Base-by-base conservation (phyloP, 1,140 invertebrate species). In the Aphelenchoides avenae region DNA sequence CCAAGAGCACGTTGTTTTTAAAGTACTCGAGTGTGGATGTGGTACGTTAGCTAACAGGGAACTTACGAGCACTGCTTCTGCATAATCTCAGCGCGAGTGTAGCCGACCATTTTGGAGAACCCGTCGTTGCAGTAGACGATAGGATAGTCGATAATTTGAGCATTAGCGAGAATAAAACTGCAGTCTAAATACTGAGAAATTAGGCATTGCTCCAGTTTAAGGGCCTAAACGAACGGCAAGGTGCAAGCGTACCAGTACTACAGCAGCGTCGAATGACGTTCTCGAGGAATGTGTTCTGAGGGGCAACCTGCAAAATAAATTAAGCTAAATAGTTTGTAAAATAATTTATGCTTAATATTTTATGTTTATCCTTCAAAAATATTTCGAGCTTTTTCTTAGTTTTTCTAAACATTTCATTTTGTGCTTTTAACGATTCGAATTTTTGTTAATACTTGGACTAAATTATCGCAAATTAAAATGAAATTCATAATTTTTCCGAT, bases 131-230 rank as follows among this genome's bases (percentile, higher is more conserved):
- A 97, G 83, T 98, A 98, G 57, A 99, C 94, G 78, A 98, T 98
- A 31, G 95, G 95, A 80, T 94, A 98, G 82, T 99, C 94, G 69
- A 98, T 90, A 76, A 99, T 97, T 84, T 97, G 91, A 77, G 94
- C 94, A 83, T 98, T 99, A 61, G 94, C 92, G 81, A 99, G 82
- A 71, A 99, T 84, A 80, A 99, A 99, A 80, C 91, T 95, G 84
- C 89, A 94, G 82, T 98, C 94, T 82, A 70, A 75, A 78, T 54
- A 61, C 77, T 71, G 71, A 46, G 29, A 34, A 37, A 18, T 15
- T 27, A 11, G 11, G 29, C 29, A 52, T 24, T 47, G 15, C 11
- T 29, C n/a, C 7, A 39, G 22, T 15, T 1, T 37, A 42, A n/a
- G n/a, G n/a, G n/a, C n/a, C n/a, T n/a, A n/a, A n/a, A n/a, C n/a